Evolutionary conservation across 2,113 vertebrate species (phyloP), one percentile per base, ranked within the genome.

Genomic region (Numida meleagris): DNA sequence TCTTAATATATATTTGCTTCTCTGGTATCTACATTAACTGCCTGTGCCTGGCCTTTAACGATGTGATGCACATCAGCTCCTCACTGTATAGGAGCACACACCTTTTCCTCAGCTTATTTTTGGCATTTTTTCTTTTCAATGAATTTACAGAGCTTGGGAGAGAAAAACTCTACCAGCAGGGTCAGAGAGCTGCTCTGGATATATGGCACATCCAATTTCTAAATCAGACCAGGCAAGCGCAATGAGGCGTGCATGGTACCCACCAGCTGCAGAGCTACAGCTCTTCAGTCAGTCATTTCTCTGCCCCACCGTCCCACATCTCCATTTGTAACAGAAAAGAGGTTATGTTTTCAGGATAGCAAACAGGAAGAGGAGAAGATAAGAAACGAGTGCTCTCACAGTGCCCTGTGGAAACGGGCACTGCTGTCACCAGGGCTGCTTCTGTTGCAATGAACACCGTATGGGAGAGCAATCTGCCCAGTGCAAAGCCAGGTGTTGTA

Each of bases 11-110:
- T 10, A 71, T 67, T 18, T 14, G 14, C 7, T 29, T 73, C 58
- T 85, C 59, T 5, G 3, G 2, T 29, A 27, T 16, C 45, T 58
- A 43, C 4, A 3, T 23, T 23, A 55, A 25, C 55, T 50, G 14
- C 29, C 62, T 42, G 4, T 14, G 40, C 10, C 7, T 71, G 18
- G 48, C 19, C 46, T 63, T 67, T 19, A 57, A 13, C 3, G 5
- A 4, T 0, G 1, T 1, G 17, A 33, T 61, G 4, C 0, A 3
- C 70, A 10, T 19, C 68, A 59, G 59, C 33, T 74, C 50, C 51
- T 45, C 12, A 27, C 51, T 68, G 3, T 5, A 3, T 4, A 51
- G 43, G 78, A 79, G 51, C 16, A 8, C 4, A 4, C 29, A 19
- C 14, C 61, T 27, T 63, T 55, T 42, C 34, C 51, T 87, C 6